Base-by-base conservation (phyloP, 2,797 vertebrate species). In the Dendrocincla tyrannina region DNA sequence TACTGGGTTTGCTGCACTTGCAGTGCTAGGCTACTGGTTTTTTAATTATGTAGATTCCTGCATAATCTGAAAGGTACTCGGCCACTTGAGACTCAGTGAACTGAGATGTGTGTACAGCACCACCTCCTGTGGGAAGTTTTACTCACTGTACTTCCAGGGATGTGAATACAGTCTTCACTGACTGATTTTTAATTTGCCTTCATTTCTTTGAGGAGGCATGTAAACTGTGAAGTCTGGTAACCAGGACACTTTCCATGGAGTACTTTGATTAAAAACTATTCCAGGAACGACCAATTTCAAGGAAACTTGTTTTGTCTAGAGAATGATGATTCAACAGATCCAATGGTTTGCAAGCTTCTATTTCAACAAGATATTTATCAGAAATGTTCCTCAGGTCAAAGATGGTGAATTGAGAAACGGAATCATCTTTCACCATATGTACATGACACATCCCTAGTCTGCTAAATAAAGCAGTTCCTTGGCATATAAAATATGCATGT, bases 81-180 rank as follows among this genome's bases (percentile, higher is more conserved):
- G 82, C 47, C 73, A 62, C 66, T 52, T 47, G 73, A 91, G 79
- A 89, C 17, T 32, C 55, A 69, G 17, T 1, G 1, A 68, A 32
- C 35, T 52, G 69, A 92, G 64, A 28, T 89, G 93, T 88, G 93
- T 66, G 62, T 55, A 93, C 82, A 94, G 95, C 95, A 95, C 95
- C 95, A 92, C 75, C 93, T 93, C 93, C 95, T 90, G 91, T 90
- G 85, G 80, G 52, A 95, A 93, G 46, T 52, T 87, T 93, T 70
- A 70, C 56, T 89, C 91, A 42, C 62, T 81, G 72, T 88, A 91
- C 41, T 93, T 87, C 47, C 41, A 70, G 41, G 18, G 55, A 81
- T 8, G 42, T 22, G 13, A 90, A 49, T 12, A 79, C 60, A 28
- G 42, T 23, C 59, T 73, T 79, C 50, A 30, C 13, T 13, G 44